Base-by-base conservation (phyloP, 2,888 invertebrate species). In the Pyralis farinalis region DNA sequence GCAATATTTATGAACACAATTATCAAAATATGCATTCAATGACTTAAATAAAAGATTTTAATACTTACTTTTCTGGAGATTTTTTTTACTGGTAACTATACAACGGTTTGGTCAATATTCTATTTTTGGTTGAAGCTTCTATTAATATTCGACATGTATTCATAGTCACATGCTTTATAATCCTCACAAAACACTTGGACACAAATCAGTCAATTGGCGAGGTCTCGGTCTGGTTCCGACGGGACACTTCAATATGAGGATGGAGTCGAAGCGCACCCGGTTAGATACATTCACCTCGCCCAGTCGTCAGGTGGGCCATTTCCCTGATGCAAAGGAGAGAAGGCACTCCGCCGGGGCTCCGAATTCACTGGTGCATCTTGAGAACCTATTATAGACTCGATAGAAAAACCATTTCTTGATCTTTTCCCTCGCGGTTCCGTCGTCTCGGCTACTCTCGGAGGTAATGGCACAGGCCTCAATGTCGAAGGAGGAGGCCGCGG, bases 401-500 rank as follows among this genome's bases (percentile, higher is more conserved):
- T 92, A 0, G 92, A 91, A 62, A 92, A 92, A 0, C 91, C 92
- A 53, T 91, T 91, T 42, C 91, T 83, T 22, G 86, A 82, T 51
- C 88, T 64, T 58, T 91, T 92, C 55, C 86, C 88, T 40, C 85
- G 72, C 7, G 83, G 66, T 25, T 90, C 90, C 0, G 87, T 85
- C 3, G 76, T 78, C 31, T 90, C 89, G 0, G 83, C 58, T 2
- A 90, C 69, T 51, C 91, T 82, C 0, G 84, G 88, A 0, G 88
- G 88, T 7, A 92, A 72, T 1, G 90, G 90, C 9, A 93, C 84
- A 0, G 93, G 88, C 10, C 93, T 90, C 21, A 93, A 71, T 28
- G 93, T 90, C 40, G 92, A 89, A 34, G 93, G 93, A 34, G 92
- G 91, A 12, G 93, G 85, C 8, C 93, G 82, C 9, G 91, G 88